Base-by-base conservation (phyloP, 2,797 vertebrate species). In the Eupleurogrammus muticus region DNA sequence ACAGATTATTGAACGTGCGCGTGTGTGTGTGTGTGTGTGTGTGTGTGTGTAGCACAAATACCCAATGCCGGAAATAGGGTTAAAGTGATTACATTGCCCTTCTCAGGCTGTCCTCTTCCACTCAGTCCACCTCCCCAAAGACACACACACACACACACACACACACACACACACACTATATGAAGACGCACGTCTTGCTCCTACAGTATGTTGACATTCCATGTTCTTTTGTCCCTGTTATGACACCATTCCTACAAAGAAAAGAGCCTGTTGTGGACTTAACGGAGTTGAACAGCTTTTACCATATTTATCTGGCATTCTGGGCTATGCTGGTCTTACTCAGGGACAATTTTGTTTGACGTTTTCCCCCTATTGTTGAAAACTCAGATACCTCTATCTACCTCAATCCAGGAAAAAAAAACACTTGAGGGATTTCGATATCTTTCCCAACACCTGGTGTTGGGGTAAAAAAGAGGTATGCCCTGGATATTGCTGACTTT, bases 11-110 rank as follows among this genome's bases (percentile, higher is more conserved):
- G 50, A 67, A 48, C 47, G 16, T 3, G 16, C 5, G 14, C 19
- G 42, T 49, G 23, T 42, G 8, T 60, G 54, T 32, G n/a, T 19
- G 17, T 38, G 16, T 5, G 14, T 20, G 42, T 49, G 24, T 42
- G 9, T 60, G 54, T 32, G n/a, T 19, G 12, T 40, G 32, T 59
- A 20, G 16, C 56, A 63, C 52, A 64, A 65, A 74, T 74, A 49
- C 34, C 40, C 61, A 70, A 70, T 75, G 62, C 71, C 35, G 52
- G 74, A 89, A 72, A 87, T 49, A 60, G 46, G 83, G 85, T 82
- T 83, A 83, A 84, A 86, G 67, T 80, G 81, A 88, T 91, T 86
- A 74, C 62, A 61, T 53, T 79, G 68, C 69, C 54, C 67, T 75
- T 70, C 62, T 78, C 35, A 58, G 71, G 78, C 75, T 36, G 49